These are phyloP conservation scores for Vandiemenella viatica DNA, from an alignment of 2,888 invertebrate genomes.

Conservation along the genomic window DNA sequence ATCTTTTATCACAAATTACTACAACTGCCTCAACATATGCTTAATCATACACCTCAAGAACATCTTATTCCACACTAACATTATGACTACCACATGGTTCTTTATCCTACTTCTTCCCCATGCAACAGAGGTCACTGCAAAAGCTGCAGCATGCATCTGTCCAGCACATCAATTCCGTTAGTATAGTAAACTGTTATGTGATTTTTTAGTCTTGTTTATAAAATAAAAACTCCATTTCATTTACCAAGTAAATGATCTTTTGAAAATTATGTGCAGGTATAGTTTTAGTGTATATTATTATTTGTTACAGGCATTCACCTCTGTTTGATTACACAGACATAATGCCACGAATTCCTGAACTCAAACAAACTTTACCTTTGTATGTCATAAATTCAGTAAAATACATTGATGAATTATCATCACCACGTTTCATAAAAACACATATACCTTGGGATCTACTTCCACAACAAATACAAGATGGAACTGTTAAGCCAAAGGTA, in stretches of 20 bases:
- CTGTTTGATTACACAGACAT: conserved; percentile 29
- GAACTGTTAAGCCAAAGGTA: conserved; percentile 23
- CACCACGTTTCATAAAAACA: conserved; percentile 45
- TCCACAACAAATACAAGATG: conserved; percentile 26
- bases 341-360: conserved; percentile 24
- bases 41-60: too few relatives aligned
- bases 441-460: conserved; percentile 45
- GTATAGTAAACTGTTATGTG: neutral
- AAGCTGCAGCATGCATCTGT: too few relatives aligned
- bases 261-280: neutral
- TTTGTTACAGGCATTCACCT: conserved; percentile 23
- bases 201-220: neutral
- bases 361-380: conserved; percentile 27
- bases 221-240: neutral
- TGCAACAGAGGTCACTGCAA: too few relatives aligned
- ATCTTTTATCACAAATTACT: too few relatives aligned
- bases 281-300: neutral
- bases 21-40: too few relatives aligned
- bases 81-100: too few relatives aligned
- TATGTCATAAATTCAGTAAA: conserved; percentile 21
- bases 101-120: too few relatives aligned
- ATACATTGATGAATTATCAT: conserved; percentile 28
- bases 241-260: neutral
- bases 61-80: too few relatives aligned
- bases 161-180: neutral